Percentiles rank a stretch among this genome's conserved stretches.
These are phyloP conservation scores for Drosophila pectinifera DNA, from an alignment of 1,140 invertebrate genomes.

Conservation along the genomic window DNA sequence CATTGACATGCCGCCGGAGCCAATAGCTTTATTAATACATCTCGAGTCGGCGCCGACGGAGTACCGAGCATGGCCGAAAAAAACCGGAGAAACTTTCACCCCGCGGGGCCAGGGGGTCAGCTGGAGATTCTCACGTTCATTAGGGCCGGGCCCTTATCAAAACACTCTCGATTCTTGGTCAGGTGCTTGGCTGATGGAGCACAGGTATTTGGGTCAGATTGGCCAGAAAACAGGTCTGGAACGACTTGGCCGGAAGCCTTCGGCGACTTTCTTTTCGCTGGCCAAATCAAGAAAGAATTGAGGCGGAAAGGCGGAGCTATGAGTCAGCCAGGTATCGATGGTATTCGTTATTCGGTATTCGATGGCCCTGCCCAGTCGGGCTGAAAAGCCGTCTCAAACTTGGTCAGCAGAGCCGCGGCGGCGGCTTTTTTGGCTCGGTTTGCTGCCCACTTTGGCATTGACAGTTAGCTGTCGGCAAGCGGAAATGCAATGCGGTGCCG, in stretches of 20 bases:
- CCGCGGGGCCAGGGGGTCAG: slow-evolving; percentile 39
- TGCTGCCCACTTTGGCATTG: slow-evolving; percentile 73
- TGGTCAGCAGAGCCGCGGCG: slow-evolving; percentile 47
- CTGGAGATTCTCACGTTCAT: slow-evolving; percentile 67
- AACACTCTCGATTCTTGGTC: slow-evolving; percentile 69
- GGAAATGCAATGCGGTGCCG: slow-evolving; percentile 79
- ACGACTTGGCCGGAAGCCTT: slow-evolving; percentile 68
- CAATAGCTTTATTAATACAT: slow-evolving; percentile 62
- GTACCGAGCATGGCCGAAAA: not conserved
- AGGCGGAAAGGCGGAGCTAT: slow-evolving; percentile 50
- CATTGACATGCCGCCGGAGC: slow-evolving; percentile 60
- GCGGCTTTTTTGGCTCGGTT: slow-evolving; percentile 46
- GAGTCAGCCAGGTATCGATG: slow-evolving; percentile 60
- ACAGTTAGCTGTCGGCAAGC: slow-evolving; percentile 75
- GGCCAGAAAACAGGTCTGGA: slow-evolving; percentile 37
- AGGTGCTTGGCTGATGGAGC: slow-evolving; percentile 39
- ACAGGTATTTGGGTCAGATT: slow-evolving; percentile 72
- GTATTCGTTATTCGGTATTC: no score
- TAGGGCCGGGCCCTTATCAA: slow-evolving; percentile 59
- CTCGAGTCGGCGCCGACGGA: slow-evolving; percentile 25
- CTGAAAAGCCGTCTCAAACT: slow-evolving; percentile 70
- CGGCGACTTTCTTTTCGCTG: slow-evolving; percentile 74
- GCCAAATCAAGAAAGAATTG: slow-evolving; percentile 27
- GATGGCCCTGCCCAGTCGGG: slow-evolving; percentile 49
- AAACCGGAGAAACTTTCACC: slow-evolving; percentile 63